These are phyloP conservation scores for Fringilla coelebs DNA, from an alignment of 2,797 vertebrate species.

Conservation along the genomic window DNA sequence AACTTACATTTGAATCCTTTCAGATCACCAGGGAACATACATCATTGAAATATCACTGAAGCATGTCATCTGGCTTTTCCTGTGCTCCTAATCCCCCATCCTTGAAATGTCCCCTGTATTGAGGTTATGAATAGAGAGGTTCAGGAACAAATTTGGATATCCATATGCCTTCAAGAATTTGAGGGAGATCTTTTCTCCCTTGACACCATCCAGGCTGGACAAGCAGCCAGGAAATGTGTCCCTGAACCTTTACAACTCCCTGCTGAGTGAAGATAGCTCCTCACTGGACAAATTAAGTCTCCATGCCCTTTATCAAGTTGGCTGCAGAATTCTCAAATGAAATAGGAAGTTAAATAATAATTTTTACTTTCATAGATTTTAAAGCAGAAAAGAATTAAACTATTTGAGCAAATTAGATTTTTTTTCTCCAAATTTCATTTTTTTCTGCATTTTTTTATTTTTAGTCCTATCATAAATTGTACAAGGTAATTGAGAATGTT, in stretches of 20 bases:
- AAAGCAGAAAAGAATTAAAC: background rate
- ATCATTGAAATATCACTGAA: conserved; percentile 24
- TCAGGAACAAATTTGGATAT: conserved; percentile 1
- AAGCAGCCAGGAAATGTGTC: background rate
- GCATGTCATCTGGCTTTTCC: conserved; percentile 35
- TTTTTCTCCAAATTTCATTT: background rate
- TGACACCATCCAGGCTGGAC: background rate
- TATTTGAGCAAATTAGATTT: background rate
- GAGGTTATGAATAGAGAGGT: conserved; percentile 2
- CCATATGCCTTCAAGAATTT: background rate
- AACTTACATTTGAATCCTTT: conserved; percentile 35
- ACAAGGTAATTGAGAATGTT: background rate
- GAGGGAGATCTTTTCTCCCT: background rate
- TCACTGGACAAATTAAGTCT: background rate
- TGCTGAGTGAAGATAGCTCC: background rate
- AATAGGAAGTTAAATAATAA: background rate
- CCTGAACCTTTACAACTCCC: background rate
- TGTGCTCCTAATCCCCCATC: conserved; percentile 2
- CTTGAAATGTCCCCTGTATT: conserved; percentile 25
- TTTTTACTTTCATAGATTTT: background rate
- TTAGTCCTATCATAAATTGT: background rate
- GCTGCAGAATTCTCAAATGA: background rate
- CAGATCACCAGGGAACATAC: background rate
- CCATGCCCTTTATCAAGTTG: background rate
- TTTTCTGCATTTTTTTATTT: background rate